Base-by-base conservation (phyloP, 1,140 invertebrate species). In the Aplysia californica region DNA sequence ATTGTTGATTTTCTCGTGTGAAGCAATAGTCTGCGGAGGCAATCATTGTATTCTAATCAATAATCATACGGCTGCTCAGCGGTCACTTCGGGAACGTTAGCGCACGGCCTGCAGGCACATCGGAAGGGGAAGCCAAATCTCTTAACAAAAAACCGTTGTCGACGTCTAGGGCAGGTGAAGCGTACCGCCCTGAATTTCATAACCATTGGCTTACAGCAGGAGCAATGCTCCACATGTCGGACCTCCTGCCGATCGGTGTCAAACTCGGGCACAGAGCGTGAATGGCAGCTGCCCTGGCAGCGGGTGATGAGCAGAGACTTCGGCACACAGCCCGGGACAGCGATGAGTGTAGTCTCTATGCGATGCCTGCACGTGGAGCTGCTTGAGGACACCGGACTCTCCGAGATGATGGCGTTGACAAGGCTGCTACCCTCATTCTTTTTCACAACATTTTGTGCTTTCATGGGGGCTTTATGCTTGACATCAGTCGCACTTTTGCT, bases 91-190 rank as follows among this genome's bases (percentile, higher is more conserved):
- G 55, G 55, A 26, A 58, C 72, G 35, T 3, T 26, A 29, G 56
- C 41, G 58, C 73, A 75, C 21, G 73, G 73, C 38, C 73, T 18
- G 38, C 73, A 75, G 5, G 44, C 36, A 29, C 73, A 75, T 5
- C 26, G 21, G 39, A 67, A 68, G 0, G 64, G 64, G 20, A 15
- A 38, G 4, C 33, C 64, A 20, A 75, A 18, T 0, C 6, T 56
- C 20, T 26, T 29, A 3, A 44, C 26, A 1, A 65, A 10, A 20
- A 4, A 3, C 1, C 56, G 6, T 26, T 26, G 39, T 5, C 23
- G 29, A n/a, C 29, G 66, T 0, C 2, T 33, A 0, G 64, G 73
- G 41, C 73, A 75, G 15, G 36, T 31, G 35, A 67, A 75, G 1
- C 1, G 4, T 20, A 67, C n/a, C 3, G 0, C 29, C 0, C 18